phyloP scores from a whole-genome alignment of 2,113 vertebrate genomes.

The Recurvirostra avosetta region DNA sequence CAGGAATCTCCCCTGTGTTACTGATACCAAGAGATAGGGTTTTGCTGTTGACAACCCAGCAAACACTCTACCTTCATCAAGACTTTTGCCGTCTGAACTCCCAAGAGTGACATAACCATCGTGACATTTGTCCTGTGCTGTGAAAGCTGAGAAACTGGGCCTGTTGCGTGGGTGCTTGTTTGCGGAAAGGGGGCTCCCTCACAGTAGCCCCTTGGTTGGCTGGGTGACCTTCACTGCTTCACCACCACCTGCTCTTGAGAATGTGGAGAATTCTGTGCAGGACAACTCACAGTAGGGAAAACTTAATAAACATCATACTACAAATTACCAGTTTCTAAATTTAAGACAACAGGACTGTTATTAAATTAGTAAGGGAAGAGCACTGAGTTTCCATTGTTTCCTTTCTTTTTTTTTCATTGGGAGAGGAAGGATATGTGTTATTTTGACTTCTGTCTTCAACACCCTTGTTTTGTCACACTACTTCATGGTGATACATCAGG shows the following conservation, averaged over 20 bases:
- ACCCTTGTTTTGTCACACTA: background rate
- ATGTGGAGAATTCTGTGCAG: background rate
- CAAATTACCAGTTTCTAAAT: background rate
- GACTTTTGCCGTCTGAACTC: background rate
- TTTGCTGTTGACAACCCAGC: background rate
- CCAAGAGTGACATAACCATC: background rate
- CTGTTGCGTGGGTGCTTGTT: background rate
- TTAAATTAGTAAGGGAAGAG: background rate
- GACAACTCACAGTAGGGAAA: background rate
- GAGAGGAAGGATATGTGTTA: background rate
- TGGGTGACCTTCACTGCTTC: background rate
- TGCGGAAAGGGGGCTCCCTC: background rate
- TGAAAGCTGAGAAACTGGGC: background rate
- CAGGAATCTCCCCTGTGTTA: background rate
- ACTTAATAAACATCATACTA: background rate
- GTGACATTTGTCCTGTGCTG: fast-evolving
- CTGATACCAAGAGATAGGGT: background rate
- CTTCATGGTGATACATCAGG: background rate
- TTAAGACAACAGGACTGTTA: background rate
- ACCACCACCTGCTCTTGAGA: background rate
- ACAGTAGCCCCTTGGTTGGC: fast-evolving
- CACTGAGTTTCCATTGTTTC: background rate
- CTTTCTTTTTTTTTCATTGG: background rate
- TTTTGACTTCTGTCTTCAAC: background rate
- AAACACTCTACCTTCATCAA: background rate